Conservation (phyloP, 2,113 vertebrate species). For the Butorides virescens region DNA sequence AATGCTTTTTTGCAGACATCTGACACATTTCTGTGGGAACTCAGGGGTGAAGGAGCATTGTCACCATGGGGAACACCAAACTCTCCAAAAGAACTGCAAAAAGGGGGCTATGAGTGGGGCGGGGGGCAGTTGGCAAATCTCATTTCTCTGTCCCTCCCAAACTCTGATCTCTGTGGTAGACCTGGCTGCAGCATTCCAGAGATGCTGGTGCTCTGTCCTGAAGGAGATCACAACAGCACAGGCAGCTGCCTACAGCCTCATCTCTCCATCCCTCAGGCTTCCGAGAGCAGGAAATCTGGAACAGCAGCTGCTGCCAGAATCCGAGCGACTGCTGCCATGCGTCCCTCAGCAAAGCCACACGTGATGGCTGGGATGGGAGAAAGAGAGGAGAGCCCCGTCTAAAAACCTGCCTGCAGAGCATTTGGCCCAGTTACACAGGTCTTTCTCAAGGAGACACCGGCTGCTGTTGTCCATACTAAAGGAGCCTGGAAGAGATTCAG, state of each 20-base stretch:
- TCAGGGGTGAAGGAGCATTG: background rate
- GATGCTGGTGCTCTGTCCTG: background rate
- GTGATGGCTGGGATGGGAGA: background rate
- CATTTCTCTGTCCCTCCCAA: background rate
- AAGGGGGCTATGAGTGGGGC: background rate
- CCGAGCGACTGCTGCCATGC: rapidly evolving
- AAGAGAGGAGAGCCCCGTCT: background rate
- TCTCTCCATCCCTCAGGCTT: background rate
- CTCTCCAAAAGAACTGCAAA: background rate
- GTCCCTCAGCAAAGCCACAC: background rate
- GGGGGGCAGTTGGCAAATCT: background rate
- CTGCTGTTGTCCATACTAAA: background rate
- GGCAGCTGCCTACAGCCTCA: background rate
- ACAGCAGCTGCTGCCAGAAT: background rate
- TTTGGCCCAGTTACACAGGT: background rate
- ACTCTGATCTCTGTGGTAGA: background rate
- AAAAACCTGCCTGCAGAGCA: background rate
- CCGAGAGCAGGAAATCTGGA: background rate
- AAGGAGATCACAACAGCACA: background rate
- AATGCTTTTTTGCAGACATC: background rate
- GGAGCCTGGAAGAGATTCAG: background rate
- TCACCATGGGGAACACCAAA: background rate
- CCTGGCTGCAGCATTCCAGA: background rate
- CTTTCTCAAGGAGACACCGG: background rate
- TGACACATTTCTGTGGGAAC: background rate